These are phyloP conservation scores for Pantelozetes paolii DNA, from an alignment of 2,888 invertebrate genomes.

Conservation along the genomic window DNA sequence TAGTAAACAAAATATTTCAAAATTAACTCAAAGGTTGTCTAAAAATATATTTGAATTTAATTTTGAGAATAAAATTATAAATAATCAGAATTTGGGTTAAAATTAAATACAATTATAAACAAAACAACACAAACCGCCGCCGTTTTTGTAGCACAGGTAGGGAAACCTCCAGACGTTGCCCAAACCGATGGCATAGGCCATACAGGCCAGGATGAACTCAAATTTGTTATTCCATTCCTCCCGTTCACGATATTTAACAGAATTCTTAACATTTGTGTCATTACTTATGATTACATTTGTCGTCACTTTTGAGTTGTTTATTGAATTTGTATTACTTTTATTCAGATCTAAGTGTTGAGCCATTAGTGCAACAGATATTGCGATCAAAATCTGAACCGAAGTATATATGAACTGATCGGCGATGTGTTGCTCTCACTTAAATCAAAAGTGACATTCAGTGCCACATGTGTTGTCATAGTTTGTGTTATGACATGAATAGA, in stretches of 20 bases:
- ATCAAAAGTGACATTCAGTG: slow-evolving; percentile 9
- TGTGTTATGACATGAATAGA: slow-evolving; percentile 20
- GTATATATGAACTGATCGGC: not conserved
- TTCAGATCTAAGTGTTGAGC: slow-evolving; percentile 14
- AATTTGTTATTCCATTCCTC: slow-evolving; percentile 48
- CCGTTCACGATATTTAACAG: slow-evolving; percentile 44
- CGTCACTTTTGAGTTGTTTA: not conserved
- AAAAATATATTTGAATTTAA: not conserved
- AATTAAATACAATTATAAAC: not conserved
- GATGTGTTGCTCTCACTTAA: slow-evolving; percentile 5
- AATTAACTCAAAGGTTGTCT: not conserved
- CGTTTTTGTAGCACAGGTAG: slow-evolving; percentile 41
- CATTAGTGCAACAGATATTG: not conserved
- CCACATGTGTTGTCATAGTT: slow-evolving; percentile 15
- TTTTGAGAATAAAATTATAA: no score
- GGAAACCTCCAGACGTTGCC: slow-evolving; percentile 43
- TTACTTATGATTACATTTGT: not conserved
- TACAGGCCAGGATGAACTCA: slow-evolving; percentile 48
- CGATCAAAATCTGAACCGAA: not conserved
- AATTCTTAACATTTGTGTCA: not conserved
- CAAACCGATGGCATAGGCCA: slow-evolving; percentile 46
- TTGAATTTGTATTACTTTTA: not conserved
- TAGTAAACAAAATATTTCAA: no score
- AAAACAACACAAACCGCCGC: slow-evolving; percentile 26
- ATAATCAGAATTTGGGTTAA: no score